Conservation (phyloP, 2,888 invertebrate species). For the Vesta saturnalis region DNA sequence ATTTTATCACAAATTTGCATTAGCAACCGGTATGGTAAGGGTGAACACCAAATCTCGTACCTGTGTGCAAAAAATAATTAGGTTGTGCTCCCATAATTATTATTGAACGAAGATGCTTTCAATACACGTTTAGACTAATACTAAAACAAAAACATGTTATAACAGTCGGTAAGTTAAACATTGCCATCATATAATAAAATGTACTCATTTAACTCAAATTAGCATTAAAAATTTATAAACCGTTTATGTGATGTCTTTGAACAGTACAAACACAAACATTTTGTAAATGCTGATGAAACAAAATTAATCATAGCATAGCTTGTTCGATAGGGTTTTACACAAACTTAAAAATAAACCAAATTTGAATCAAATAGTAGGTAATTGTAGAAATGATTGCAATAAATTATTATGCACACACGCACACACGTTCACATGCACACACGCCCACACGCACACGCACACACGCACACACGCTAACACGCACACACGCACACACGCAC, state of each 20-base stretch:
- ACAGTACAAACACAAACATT: slow-evolving; percentile 81
- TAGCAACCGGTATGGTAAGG: slow-evolving; percentile 66
- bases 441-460: too few relatives aligned
- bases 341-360: too few relatives aligned
- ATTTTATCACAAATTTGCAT: slow-evolving; percentile 73
- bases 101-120: slow-evolving; percentile 88
- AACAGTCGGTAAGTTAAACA: slow-evolving; percentile 82
- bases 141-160: slow-evolving; percentile 83
- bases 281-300: slow-evolving; percentile 67
- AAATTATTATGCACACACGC: too few relatives aligned
- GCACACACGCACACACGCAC: too few relatives aligned
- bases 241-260: slow-evolving; percentile 81
- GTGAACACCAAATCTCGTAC: slow-evolving; percentile 75
- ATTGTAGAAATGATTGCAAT: too few relatives aligned
- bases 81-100: slow-evolving; percentile 82
- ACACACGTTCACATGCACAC: too few relatives aligned
- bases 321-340: too few relatives aligned
- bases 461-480: too few relatives aligned
- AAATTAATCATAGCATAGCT: slow-evolving; percentile 4
- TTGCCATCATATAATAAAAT: not conserved
- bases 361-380: too few relatives aligned
- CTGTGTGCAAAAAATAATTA: slow-evolving; percentile 70
- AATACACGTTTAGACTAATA: slow-evolving; percentile 88
- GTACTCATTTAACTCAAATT: slow-evolving; percentile 72
- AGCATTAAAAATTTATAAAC: slow-evolving; percentile 80